These are phyloP conservation scores for Trachelus troglodyta DNA, from an alignment of 2,888 invertebrate genomes.

Conservation along the genomic window DNA sequence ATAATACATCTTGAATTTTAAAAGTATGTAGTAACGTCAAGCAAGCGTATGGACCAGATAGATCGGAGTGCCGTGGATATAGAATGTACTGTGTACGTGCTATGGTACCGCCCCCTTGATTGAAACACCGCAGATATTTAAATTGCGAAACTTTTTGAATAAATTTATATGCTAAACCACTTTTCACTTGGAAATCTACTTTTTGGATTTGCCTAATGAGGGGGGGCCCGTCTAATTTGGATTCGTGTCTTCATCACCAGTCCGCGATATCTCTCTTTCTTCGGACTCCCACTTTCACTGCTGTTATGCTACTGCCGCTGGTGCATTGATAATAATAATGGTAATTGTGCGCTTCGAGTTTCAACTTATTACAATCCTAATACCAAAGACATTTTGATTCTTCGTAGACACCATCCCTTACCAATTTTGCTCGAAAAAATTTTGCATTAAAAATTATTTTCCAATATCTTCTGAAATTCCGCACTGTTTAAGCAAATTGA, in stretches of 20 bases:
- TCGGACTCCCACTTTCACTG: neutral
- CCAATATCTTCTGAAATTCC: neutral
- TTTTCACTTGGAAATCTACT: constrained; percentile 30
- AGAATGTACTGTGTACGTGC: neutral
- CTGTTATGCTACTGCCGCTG: neutral
- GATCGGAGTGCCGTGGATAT: neutral
- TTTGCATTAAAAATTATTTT: neutral
- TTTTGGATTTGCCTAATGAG: constrained; percentile 49
- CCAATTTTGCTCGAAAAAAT: neutral
- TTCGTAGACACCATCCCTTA: neutral
- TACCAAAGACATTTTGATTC: neutral
- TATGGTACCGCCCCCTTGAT: constrained; percentile 42
- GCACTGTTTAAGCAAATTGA: neutral
- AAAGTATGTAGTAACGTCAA: neutral
- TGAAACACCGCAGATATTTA: constrained; percentile 57
- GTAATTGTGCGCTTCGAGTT: neutral
- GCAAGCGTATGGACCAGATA: neutral
- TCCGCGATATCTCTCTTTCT: neutral
- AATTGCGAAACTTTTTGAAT: constrained; percentile 57
- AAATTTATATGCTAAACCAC: constrained; percentile 52
- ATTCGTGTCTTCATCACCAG: constrained; percentile 13
- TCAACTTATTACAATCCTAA: neutral
- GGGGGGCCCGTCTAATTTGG: constrained; percentile 24
- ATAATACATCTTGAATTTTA: neutral
- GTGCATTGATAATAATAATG: neutral